Base-by-base conservation (phyloP, 2,797 vertebrate species). In the Mormyrus hasselquistii region DNA sequence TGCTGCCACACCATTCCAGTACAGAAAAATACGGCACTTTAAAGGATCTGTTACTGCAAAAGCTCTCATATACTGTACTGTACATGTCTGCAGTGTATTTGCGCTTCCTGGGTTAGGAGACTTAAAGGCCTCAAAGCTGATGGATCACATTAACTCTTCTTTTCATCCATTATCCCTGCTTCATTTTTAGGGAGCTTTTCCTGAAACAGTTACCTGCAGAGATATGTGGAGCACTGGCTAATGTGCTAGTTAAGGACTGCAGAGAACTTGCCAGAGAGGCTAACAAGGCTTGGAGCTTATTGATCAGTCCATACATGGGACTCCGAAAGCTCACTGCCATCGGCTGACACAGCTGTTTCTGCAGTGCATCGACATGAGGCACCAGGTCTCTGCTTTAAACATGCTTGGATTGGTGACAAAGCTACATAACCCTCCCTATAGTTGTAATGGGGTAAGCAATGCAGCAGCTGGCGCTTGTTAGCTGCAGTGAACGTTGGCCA, bases 381-480 rank as follows among this genome's bases (percentile, higher is more conserved):
- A 53, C n/a, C 59, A 7, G 22, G 86, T 65, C 29, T 88, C 34
- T 90, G 90, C n/a, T 88, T 88, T 90, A 89, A 89, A 50, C 89
- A 92, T n/a, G 87, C 34, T 0, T 47, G 49, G 8, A 90, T 88
- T 62, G 91, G 90, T n/a, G 5, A 57, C 34, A 92, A 86, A 9
- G 88, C 87, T 2, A 5, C 89, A 89, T 41, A 25, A 19, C 3
- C 22, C 2, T 91, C 3, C 22, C 1, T 91, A 89, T 83, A 82
- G 8, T 65, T 90, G 88, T 25, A 25, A 57, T 4, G 22, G 14
- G 38, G 4, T 3, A 22, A 87, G 87, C 89, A 91, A 90, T 29
- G 52, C 22, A n/a, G 3, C 34, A 57, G 87, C 83, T 22, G 22
- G 91, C 10, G 19, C 89, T 89, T 76, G 79, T 9, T 89, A 90